Percentiles rank a stretch among this genome's conserved stretches.
Evolutionary conservation across 2,888 invertebrate species (phyloP).

Genomic region (Hypolimnas misippus): DNA sequence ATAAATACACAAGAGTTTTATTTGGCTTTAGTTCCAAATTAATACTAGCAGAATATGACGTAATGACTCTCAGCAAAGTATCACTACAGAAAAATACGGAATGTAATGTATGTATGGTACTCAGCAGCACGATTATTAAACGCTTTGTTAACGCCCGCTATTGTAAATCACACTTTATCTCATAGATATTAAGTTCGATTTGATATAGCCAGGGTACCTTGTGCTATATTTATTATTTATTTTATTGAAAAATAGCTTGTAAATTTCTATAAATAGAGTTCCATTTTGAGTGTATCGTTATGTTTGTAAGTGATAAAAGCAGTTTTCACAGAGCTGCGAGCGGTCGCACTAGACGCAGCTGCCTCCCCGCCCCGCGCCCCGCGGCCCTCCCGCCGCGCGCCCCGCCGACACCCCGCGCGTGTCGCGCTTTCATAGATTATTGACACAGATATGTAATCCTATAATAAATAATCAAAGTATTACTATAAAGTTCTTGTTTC

Average conservation of each 20-base stretch:
- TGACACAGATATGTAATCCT: conserved; percentile 21
- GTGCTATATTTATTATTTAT: conserved; percentile 23
- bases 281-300: conserved; percentile 42
- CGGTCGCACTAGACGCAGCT: conserved; percentile 79
- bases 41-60: conserved; percentile 35
- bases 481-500: background rate
- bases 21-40: conserved; percentile 13
- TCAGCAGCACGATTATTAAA: conserved; percentile 49
- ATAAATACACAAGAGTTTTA: conserved; percentile 10
- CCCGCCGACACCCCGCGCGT: conserved; percentile 65
- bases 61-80: conserved; percentile 40
- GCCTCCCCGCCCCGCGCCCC: conserved; percentile 58
- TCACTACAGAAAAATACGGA: conserved; percentile 40
- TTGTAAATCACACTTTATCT: conserved; percentile 33
- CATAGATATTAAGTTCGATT: background rate
- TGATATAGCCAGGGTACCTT: background rate
- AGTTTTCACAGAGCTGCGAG: conserved; percentile 71
- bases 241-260: conserved; percentile 31
- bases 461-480: background rate
- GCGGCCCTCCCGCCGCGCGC: conserved; percentile 40
- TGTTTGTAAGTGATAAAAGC: conserved; percentile 63
- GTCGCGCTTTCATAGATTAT: conserved; percentile 69
- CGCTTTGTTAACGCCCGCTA: conserved; percentile 40
- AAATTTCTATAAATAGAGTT: conserved; percentile 20
- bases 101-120: conserved; percentile 42